Evolutionary conservation across 1,140 invertebrate species (phyloP), one percentile per base, ranked within the genome.

Genomic region (Coenobita brevimanus): DNA sequence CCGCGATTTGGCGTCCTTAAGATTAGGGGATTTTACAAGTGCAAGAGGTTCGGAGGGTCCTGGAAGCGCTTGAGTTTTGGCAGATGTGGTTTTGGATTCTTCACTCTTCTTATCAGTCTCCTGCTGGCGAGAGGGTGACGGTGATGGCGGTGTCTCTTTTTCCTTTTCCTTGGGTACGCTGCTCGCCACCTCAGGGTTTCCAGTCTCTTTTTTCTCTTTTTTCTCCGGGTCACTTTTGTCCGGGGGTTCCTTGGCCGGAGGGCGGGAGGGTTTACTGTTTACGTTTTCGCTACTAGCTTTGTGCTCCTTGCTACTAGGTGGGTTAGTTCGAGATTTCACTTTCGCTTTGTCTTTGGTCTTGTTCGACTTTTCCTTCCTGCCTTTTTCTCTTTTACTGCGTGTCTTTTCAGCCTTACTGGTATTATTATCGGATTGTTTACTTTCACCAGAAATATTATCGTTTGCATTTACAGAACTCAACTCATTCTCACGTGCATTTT

Each of bases 351-450:
- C 67, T 57, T 73, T 83, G 8, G 27, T 50, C 46, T 83, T 83
- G 38, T 82, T 64, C 50, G 81, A 43, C 41, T 83, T 83, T 67
- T 83, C 81, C 73, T 67, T 71, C 71, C 69, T 83, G 27, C 81
- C 69, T 57, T 73, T 83, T 17, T 54, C 67, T 73, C 36, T 73
- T 30, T 69, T 83, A 73, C 43, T 67, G 13, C 46, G 69, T 3
- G 38, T 36, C 54, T 73, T 73, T 13, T 83, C 78, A 10, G 38
- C 21, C 21, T 64, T 64, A 24, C 30, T 83, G n/a, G 64, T 15
- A 3, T 24, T 21, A n/a, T n/a, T n/a, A n/a, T 41, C 57, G 24
- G 38, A 43, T 24, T 67, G 46, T 43, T 83, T 62, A 57, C 27
- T 54, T 38, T 27, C 64, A 57, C 54, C 67, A 73, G 33, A 33